These are phyloP conservation scores for Chalcis sispes DNA, from an alignment of 2,888 invertebrate genomes.

Conservation along the genomic window DNA sequence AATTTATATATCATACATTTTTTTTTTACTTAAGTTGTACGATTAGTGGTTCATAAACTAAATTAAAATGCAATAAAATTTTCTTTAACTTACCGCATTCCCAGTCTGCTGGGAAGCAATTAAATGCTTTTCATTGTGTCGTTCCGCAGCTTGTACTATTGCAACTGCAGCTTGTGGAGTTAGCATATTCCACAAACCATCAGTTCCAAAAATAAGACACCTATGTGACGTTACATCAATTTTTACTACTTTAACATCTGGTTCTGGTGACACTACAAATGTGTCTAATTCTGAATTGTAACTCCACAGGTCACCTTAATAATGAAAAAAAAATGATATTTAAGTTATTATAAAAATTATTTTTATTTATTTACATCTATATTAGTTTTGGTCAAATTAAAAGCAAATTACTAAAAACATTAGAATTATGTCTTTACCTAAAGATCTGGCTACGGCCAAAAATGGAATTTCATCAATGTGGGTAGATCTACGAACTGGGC, in stretches of 20 bases:
- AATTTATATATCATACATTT: background rate
- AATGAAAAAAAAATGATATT: slow-evolving; percentile 21
- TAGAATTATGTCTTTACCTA: slow-evolving; percentile 79
- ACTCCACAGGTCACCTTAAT: slow-evolving; percentile 94
- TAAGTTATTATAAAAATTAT: background rate
- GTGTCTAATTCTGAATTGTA: slow-evolving; percentile 93
- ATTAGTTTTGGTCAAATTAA: slow-evolving; percentile 22
- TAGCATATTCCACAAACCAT: slow-evolving; percentile 98
- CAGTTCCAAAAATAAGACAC: slow-evolving; percentile 96
- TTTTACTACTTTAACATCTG: slow-evolving; percentile 92
- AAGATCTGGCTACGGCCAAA: slow-evolving; percentile 95
- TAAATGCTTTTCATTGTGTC: slow-evolving; percentile 83
- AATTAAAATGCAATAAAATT: slow-evolving; percentile 37
- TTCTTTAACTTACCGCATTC: slow-evolving; percentile 66
- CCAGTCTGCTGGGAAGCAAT: slow-evolving; percentile 74
- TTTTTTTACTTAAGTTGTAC: background rate
- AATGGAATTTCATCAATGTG: slow-evolving; percentile 96
- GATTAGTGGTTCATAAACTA: background rate
- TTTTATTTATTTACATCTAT: background rate
- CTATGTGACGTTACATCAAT: slow-evolving; percentile 82
- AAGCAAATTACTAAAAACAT: slow-evolving; percentile 2
- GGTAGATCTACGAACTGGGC: slow-evolving; percentile 92
- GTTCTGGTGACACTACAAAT: slow-evolving; percentile 98
- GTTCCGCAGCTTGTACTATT: slow-evolving; percentile 89
- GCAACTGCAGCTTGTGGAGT: slow-evolving; percentile 89